These are phyloP conservation scores for Xestia rhomboidea DNA, from an alignment of 2,888 invertebrate species.

Conservation along the genomic window DNA sequence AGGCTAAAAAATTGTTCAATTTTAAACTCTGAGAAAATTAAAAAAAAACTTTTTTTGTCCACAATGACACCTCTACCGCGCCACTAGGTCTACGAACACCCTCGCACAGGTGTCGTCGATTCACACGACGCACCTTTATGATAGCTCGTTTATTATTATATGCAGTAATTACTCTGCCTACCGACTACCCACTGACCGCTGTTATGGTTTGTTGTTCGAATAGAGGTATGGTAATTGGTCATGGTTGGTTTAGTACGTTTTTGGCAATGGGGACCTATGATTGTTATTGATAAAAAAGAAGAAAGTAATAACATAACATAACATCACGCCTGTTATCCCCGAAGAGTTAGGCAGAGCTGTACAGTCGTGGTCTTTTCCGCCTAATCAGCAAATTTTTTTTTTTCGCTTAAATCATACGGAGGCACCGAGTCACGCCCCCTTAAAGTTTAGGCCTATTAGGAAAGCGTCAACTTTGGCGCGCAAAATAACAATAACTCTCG, in stretches of 20 bases:
- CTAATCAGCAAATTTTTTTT: no score
- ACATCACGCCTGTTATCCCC: background rate
- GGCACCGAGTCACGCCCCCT: no score
- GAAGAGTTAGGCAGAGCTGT: no score
- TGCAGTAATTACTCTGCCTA: constrained; percentile 82
- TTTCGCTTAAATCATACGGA: no score
- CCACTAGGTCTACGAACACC: constrained; percentile 71
- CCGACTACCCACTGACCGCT: constrained; percentile 79
- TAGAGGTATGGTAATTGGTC: constrained; percentile 50
- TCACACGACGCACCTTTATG: constrained; percentile 87
- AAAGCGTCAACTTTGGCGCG: no score
- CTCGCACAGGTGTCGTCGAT: constrained; percentile 87
- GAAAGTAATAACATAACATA: background rate
- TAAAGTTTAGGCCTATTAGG: no score
- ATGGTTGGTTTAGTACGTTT: constrained; percentile 32
- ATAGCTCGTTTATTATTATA: constrained; percentile 87
- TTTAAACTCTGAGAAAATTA: background rate
- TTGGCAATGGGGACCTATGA: constrained; percentile 11
- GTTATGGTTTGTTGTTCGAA: constrained; percentile 51
- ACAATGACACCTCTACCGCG: constrained; percentile 40
- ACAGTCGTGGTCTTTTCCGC: no score
- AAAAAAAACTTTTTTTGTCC: background rate
- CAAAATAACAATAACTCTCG: no score
- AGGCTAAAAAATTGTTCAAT: background rate
- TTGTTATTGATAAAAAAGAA: background rate